Percentiles rank a stretch among this genome's conserved stretches.
Evolutionary conservation across 2,888 invertebrate genomes (phyloP).

Genomic region (Athalia circularis): DNA sequence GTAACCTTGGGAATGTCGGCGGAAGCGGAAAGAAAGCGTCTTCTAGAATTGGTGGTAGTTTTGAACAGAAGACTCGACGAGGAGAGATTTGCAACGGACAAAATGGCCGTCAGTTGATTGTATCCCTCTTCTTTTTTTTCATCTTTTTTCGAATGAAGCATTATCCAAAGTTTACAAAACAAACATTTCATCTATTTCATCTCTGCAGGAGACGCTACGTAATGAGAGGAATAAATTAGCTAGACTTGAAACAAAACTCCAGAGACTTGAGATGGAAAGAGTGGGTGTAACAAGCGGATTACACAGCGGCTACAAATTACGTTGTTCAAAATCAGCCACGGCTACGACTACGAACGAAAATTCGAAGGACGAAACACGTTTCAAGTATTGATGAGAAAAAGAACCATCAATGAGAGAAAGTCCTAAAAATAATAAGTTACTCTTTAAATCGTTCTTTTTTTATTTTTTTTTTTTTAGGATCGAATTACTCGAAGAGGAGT

Average conservation of each 20-base stretch:
- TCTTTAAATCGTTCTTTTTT: slow-evolving; percentile 4
- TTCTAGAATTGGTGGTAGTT: slow-evolving; percentile 78
- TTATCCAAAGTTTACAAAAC: background rate
- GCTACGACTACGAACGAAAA: background rate
- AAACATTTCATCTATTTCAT: slow-evolving; percentile 52
- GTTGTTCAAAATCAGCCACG: slow-evolving; percentile 59
- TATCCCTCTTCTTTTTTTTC: background rate
- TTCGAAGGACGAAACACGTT: slow-evolving; percentile 64
- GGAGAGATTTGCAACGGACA: slow-evolving; percentile 73
- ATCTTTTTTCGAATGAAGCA: background rate
- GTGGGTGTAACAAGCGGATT: slow-evolving; percentile 69
- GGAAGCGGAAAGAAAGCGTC: slow-evolving; percentile 79
- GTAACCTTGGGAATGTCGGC: slow-evolving; percentile 76
- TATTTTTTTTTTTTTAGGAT: slow-evolving; percentile 67
- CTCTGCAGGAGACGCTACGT: slow-evolving; percentile 67
- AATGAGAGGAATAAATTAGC: slow-evolving; percentile 77
- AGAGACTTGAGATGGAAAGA: slow-evolving; percentile 77
- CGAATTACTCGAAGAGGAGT: slow-evolving; percentile 81
- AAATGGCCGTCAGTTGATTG: slow-evolving; percentile 56
- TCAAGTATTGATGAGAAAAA: slow-evolving; percentile 57
- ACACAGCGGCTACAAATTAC: slow-evolving; percentile 65
- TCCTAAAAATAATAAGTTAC: background rate
- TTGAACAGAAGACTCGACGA: slow-evolving; percentile 78
- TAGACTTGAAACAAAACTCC: slow-evolving; percentile 77
- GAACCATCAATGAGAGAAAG: background rate